phyloP scores from a whole-genome alignment of 2,797 vertebrate species.

The Nyctalus aviator region DNA sequence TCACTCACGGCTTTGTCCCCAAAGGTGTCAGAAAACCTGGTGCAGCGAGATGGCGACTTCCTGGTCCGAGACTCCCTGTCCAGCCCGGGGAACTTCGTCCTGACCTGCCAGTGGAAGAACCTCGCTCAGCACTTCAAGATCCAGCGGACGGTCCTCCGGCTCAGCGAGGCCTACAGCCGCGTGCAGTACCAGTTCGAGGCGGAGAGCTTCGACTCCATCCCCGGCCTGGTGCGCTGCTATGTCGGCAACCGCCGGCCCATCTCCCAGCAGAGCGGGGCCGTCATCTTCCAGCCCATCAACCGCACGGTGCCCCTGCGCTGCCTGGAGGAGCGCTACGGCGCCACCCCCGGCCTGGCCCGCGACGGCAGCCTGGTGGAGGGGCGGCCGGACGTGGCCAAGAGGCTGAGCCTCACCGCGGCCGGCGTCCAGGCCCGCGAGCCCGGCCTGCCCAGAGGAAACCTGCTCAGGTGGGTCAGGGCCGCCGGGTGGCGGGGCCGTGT shows the following conservation, averaged over 20 bases:
- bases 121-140: constrained; percentile 98
- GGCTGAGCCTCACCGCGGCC: constrained; percentile 93
- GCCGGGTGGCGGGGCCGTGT: constrained; percentile 84
- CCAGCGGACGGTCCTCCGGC: constrained; percentile 92
- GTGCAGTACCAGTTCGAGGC: constrained; percentile 95
- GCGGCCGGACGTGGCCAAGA: constrained; percentile 88
- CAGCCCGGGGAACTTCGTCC: constrained; percentile 96
- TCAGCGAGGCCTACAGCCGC: constrained; percentile 95
- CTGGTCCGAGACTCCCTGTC: constrained; percentile 96
- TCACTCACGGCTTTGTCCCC: not conserved
- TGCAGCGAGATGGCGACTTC: constrained; percentile 98
- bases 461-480: constrained; percentile 91
- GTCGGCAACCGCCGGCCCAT: constrained; percentile 96
- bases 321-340: constrained; percentile 94
- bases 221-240: constrained; percentile 94
- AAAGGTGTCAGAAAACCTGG: constrained; percentile 94
- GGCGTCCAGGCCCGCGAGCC: constrained; percentile 87
- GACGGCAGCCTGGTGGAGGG: constrained; percentile 84
- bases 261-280: constrained; percentile 95
- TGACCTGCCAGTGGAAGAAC: constrained; percentile 98
- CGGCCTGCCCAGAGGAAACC: constrained; percentile 87
- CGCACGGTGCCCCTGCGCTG: constrained; percentile 94
- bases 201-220: constrained; percentile 96
- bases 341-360: constrained; percentile 82
- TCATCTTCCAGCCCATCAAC: constrained; percentile 98